These are phyloP conservation scores for Sebastes jordani DNA, from an alignment of 2,797 vertebrate genomes.

Conservation along the genomic window DNA sequence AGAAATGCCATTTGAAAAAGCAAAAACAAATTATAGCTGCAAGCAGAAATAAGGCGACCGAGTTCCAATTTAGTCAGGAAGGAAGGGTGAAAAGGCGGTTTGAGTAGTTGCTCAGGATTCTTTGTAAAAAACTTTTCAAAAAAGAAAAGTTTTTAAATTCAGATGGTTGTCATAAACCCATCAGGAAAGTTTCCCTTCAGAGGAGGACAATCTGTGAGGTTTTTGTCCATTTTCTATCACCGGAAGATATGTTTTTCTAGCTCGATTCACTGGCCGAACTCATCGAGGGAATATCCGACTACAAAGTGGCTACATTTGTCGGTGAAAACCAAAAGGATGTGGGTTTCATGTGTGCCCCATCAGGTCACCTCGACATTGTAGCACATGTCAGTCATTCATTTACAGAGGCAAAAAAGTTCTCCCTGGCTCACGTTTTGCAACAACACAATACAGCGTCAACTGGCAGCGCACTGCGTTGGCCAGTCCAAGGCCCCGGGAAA, in stretches of 20 bases:
- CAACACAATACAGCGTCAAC: neutral
- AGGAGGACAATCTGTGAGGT: neutral
- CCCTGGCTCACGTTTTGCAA: neutral
- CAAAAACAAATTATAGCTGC: slow-evolving; percentile 30
- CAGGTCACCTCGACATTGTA: neutral
- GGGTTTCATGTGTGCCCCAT: neutral
- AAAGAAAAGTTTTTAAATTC: neutral
- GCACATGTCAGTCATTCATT: neutral
- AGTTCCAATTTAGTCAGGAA: neutral
- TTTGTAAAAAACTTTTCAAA: neutral
- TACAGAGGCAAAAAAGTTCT: too few species aligned
- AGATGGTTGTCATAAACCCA: neutral
- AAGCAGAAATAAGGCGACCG: neutral
- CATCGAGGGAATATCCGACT: neutral
- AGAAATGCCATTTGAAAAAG: slow-evolving; percentile 45
- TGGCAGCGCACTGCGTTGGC: too few species aligned
- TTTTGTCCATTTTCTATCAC: neutral
- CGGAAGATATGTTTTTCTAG: neutral
- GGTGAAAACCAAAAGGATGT: neutral
- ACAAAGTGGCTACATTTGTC: neutral
- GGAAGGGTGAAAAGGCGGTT: neutral
- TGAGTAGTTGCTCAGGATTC: neutral
- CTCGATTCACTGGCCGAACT: neutral
- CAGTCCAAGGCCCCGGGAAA: too few species aligned
- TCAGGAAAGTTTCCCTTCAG: neutral